Evolutionary conservation across 1,140 invertebrate species (phyloP).

Genomic region (Lethrus apterus): DNA sequence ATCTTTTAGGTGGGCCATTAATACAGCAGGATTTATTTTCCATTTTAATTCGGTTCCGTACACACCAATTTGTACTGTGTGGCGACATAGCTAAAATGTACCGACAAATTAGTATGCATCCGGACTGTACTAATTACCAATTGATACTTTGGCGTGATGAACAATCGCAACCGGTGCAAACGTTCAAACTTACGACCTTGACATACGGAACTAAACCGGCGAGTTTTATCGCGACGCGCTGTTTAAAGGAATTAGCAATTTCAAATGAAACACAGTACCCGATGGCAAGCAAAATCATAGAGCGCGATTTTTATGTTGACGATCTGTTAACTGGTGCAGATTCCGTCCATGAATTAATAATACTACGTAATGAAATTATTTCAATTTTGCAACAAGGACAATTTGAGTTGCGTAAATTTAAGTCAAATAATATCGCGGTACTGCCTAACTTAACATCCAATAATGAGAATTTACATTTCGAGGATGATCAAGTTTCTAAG

Average conservation of each 20-base stretch:
- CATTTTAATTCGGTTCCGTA: conserved; percentile 39
- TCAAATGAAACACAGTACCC: conserved; percentile 29
- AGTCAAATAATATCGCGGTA: conserved; percentile 26
- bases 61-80: conserved; percentile 30
- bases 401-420: conserved; percentile 26
- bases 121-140: conserved; percentile 34
- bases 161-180: background rate
- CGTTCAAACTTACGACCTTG: conserved; percentile 1
- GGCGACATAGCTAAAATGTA: conserved; percentile 41
- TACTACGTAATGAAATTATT: conserved; percentile 24
- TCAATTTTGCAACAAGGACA: conserved; percentile 17
- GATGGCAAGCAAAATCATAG: conserved; percentile 25
- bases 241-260: conserved; percentile 30
- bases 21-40: conserved; percentile 27
- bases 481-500: background rate
- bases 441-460: background rate
- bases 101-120: conserved; percentile 26
- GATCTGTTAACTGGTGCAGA: conserved; percentile 40
- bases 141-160: conserved; percentile 38
- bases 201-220: conserved; percentile 36
- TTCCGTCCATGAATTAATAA: conserved; percentile 22
- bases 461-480: background rate
- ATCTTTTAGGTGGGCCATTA: conserved; percentile 23
- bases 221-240: conserved; percentile 34
- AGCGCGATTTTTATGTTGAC: conserved; percentile 43